These are phyloP conservation scores for Prorops nasuta DNA, from an alignment of 1,140 invertebrate species.

Conservation along the genomic window DNA sequence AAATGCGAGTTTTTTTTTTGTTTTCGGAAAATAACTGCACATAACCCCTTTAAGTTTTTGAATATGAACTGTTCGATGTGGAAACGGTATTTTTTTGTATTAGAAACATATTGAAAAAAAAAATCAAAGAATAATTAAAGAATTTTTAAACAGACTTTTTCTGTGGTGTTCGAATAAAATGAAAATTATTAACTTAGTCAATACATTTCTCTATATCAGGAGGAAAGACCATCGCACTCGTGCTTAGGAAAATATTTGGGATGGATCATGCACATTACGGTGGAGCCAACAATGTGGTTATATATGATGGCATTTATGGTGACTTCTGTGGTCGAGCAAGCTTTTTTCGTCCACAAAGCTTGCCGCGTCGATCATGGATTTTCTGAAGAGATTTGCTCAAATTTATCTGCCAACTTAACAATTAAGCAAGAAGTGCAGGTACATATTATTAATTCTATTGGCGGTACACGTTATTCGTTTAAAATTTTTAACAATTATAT, in stretches of 20 bases:
- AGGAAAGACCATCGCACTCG: not conserved
- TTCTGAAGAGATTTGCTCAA: conserved; percentile 63
- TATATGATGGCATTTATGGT: conserved; percentile 81
- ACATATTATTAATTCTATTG: conserved; percentile 9
- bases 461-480: no score
- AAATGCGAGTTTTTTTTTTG: no score
- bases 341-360: conserved; percentile 71
- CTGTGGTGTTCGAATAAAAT: no score
- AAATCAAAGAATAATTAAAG: no score
- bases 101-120: no score
- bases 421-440: conserved; percentile 67
- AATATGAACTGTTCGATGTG: no score
- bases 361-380: conserved; percentile 69
- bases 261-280: conserved; percentile 56
- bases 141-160: no score
- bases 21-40: no score
- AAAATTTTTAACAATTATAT: no score
- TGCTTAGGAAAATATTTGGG: conserved; percentile 8
- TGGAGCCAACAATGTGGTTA: conserved; percentile 75
- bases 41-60: no score
- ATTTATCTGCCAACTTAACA: conserved; percentile 58
- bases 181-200: no score
- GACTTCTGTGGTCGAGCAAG: conserved; percentile 74
- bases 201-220: not conserved
- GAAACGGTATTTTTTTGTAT: no score